A percentile compares a stretch with the other conserved stretches of the same genome.
Evolutionary conservation across 1,140 invertebrate species (phyloP).

Genomic region (Chironomus striatipennis): DNA sequence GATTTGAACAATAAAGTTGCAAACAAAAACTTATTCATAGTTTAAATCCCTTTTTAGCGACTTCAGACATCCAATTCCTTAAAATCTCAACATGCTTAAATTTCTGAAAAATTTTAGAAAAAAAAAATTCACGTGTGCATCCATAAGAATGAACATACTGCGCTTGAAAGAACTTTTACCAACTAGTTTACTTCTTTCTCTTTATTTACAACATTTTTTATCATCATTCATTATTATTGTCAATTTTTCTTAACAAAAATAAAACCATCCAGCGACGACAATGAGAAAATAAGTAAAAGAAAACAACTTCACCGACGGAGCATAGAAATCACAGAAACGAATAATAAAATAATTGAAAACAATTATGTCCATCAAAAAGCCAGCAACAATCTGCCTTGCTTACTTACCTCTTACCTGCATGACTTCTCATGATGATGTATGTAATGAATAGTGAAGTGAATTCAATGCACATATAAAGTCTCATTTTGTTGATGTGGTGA

Average conservation of each 20-base stretch:
- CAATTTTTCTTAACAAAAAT: too few relatives aligned
- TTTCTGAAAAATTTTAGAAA: too few relatives aligned
- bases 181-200: background rate
- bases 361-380: constrained; percentile 20
- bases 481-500: background rate
- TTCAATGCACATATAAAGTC: background rate
- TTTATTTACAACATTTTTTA: background rate
- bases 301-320: background rate
- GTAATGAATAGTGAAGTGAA: background rate
- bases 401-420: background rate
- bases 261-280: too few relatives aligned
- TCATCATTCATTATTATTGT: too few relatives aligned
- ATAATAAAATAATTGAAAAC: constrained; percentile 24
- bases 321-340: background rate
- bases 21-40: too few relatives aligned
- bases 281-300: too few relatives aligned
- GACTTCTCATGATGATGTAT: background rate
- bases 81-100: too few relatives aligned
- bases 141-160: background rate
- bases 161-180: background rate
- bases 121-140: background rate
- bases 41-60: too few relatives aligned
- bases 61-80: too few relatives aligned
- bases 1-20: too few relatives aligned
- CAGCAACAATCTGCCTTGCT: too few relatives aligned